Evolutionary conservation across 2,888 invertebrate genomes (phyloP).

Genomic region (Agriotes lineatus): DNA sequence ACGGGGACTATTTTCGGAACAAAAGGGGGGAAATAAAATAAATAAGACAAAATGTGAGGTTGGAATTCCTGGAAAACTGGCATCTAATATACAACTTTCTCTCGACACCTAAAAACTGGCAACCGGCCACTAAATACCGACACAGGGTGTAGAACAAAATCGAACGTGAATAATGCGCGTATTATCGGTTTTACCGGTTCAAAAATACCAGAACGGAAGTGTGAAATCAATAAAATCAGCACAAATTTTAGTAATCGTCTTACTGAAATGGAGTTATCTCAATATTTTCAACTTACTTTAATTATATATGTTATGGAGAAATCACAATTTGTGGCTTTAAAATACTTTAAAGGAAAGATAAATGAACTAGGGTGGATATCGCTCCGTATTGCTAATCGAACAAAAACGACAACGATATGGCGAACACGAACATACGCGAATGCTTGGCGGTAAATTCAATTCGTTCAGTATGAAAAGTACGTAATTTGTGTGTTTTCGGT

Average conservation of each 20-base stretch:
- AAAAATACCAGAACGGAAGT: background rate
- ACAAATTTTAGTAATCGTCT: background rate
- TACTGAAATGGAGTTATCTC: background rate
- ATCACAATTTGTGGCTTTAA: background rate
- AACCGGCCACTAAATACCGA: too few species aligned
- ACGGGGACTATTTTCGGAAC: slow-evolving; percentile 7
- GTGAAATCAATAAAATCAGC: background rate
- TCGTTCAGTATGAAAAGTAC: too few species aligned
- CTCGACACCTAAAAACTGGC: background rate
- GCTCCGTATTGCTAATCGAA: background rate
- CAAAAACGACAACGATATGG: background rate
- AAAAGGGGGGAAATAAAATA: background rate
- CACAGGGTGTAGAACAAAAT: background rate
- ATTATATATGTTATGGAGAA: background rate
- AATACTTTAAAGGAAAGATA: background rate
- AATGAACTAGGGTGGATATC: background rate
- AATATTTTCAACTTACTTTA: background rate
- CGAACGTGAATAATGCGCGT: background rate
- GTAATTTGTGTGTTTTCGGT: too few species aligned
- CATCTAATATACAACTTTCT: background rate
- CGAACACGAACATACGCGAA: background rate
- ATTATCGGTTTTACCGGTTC: slow-evolving; percentile 10
- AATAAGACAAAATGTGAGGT: slow-evolving; percentile 9
- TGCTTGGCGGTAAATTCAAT: slow-evolving; percentile 4
- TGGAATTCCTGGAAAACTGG: background rate